Percentiles rank a stretch among this genome's conserved stretches.
phyloP scores from a whole-genome alignment of 1,140 invertebrate genomes.

The Musca domestica region DNA sequence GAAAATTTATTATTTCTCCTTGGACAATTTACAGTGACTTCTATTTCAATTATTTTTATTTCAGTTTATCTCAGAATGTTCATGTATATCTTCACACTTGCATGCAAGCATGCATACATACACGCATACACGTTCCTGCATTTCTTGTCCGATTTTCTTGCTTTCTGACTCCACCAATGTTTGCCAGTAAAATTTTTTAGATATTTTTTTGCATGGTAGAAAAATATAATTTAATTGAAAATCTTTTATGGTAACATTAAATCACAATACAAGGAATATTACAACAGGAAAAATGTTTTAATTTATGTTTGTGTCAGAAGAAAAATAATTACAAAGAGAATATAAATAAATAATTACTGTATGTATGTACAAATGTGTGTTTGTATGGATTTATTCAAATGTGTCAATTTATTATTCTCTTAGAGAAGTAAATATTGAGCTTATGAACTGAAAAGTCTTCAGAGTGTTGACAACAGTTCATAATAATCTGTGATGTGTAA shows the following conservation, averaged over 20 bases:
- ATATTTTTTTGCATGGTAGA: neutral
- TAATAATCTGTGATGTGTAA: too few relatives aligned
- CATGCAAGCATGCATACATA: too few relatives aligned
- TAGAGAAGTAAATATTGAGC: neutral
- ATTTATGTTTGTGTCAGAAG: too few relatives aligned
- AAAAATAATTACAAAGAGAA: too few relatives aligned
- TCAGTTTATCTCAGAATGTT: neutral
- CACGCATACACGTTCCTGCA: too few relatives aligned
- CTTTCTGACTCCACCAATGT: too few relatives aligned
- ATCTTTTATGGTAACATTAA: slow-evolving; percentile 15
- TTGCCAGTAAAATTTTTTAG: too few relatives aligned
- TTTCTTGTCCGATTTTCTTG: too few relatives aligned
- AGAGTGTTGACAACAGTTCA: too few relatives aligned
- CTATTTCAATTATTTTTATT: slow-evolving; percentile 19
- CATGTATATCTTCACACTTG: too few relatives aligned
- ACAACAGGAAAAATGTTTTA: too few relatives aligned
- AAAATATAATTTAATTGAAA: slow-evolving; percentile 13
- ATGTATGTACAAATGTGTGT: neutral
- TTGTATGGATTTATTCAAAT: neutral
- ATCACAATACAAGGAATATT: neutral
- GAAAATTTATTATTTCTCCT: slow-evolving; percentile 15
- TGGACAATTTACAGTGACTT: slow-evolving; percentile 17
- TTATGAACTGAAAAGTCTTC: too few relatives aligned
- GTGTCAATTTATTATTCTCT: slow-evolving; percentile 1
- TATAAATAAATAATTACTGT: neutral